Conservation (phyloP, 2,113 vertebrate genomes). For the Empidonax traillii region DNA sequence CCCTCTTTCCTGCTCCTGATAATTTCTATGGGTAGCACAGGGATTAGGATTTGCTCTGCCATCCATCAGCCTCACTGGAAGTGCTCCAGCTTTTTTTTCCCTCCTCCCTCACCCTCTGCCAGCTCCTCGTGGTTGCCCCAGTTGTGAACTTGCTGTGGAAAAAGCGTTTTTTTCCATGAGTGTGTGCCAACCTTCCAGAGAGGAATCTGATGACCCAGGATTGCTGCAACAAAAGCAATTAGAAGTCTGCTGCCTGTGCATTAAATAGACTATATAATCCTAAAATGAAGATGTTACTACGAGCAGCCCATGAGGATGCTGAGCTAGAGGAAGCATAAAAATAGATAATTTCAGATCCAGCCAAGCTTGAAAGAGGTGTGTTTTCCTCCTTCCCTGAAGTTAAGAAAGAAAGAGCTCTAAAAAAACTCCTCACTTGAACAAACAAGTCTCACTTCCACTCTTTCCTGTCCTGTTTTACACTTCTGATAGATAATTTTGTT, state of each 20-base stretch:
- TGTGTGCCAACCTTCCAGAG: not conserved
- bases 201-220: not conserved
- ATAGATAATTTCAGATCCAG: slow-evolving; percentile 1
- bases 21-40: not conserved
- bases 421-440: not conserved
- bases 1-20: not conserved
- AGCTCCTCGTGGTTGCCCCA: not conserved
- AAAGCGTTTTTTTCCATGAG: not conserved
- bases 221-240: not conserved
- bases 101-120: not conserved
- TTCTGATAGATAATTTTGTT: not conserved
- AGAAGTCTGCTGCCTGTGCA: not conserved
- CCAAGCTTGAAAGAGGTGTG: not conserved
- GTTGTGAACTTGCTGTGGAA: not conserved
- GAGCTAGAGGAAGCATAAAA: slow-evolving; percentile 16
- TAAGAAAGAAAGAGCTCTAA: not conserved
- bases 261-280: not conserved
- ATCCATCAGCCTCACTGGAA: not conserved
- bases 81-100: not conserved
- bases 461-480: not conserved
- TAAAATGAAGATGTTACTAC: not conserved
- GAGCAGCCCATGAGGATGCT: slow-evolving; percentile 24
- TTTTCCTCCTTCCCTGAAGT: not conserved
- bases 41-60: not conserved
- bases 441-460: not conserved